Base-by-base conservation (phyloP, 2,888 invertebrate genomes). In the Steinernema scapterisci region DNA sequence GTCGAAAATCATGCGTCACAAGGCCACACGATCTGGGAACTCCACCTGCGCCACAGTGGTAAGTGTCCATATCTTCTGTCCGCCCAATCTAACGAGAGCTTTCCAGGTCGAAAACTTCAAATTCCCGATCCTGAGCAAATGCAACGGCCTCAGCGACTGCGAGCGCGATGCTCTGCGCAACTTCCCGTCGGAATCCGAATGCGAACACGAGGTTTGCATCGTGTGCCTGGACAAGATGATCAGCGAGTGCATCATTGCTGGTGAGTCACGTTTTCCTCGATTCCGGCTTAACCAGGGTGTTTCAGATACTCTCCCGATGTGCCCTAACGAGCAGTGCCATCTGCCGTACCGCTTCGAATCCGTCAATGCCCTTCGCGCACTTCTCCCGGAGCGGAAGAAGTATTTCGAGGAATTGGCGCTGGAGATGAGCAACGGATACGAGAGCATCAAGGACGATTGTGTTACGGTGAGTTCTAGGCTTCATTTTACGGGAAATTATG, bases 181-280 rank as follows among this genome's bases (percentile, higher is more conserved):
- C 71, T 83, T 83, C 48, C 83, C 83, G 21, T 82, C 82, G 27
- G 83, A 82, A 70, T 75, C 76, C 27, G 83, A 83, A 70, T 83
- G 83, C 73, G 83, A 83, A n/a, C 83, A 83, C 71, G 81, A 80
- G 11, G 80, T 82, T 11, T 83, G 83, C 73, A 25, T 82, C 7
- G 72, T 71, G 19, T 83, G 83, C 70, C 71, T 83, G 51, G 75
- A 75, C 51, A 43, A 72, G 23, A 80, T 78, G 73, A 75, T 84
- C 48, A 78, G 78, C 63, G 80, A 79, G 54, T 82, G 82, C 71
- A 16, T 45, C 46, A 45, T 72, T 44, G 56, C 51, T 31, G 77
- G 74, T 76, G 6, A 6, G 71, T 19, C 11, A 54, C 9, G 6
- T 54, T 54, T 31, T 23, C 23, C 9, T 51, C 11, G 21, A 48